A percentile compares a stretch with the other conserved stretches of the same genome.
phyloP scores from a whole-genome alignment of 2,113 vertebrate genomes.

The Empidonax alnorum region DNA sequence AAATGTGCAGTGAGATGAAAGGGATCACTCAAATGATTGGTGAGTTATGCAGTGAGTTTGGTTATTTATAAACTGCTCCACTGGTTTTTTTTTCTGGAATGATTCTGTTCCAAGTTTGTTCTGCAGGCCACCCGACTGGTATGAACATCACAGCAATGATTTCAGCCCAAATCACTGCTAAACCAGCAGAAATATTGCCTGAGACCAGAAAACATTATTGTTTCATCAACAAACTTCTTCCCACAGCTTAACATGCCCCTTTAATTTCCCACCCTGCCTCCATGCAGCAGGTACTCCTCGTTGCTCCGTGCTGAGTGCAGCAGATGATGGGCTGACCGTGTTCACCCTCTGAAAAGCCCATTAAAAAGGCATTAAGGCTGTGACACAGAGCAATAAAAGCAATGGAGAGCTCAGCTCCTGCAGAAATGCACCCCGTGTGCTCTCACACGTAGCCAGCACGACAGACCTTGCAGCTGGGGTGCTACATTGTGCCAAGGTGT shows the following conservation, averaged over 20 bases:
- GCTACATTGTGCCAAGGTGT: background rate
- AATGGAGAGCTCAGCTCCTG: background rate
- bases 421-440: background rate
- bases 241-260: background rate
- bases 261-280: background rate
- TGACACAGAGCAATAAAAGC: background rate
- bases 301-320: background rate
- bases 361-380: constrained; percentile 33
- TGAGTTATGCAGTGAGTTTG: background rate
- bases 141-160: background rate
- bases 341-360: constrained; percentile 12
- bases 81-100: background rate
- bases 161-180: background rate
- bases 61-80: background rate
- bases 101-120: background rate
- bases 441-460: background rate
- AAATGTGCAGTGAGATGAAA: background rate
- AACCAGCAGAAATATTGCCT: background rate
- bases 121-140: background rate
- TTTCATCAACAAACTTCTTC: background rate
- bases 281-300: background rate
- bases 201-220: background rate
- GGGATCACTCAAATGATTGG: background rate
- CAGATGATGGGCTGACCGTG: fast-evolving
- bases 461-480: background rate